Evolutionary conservation across 2,888 invertebrate species (phyloP), one percentile per base, ranked within the genome.

Genomic region (Lycia hirtaria): DNA sequence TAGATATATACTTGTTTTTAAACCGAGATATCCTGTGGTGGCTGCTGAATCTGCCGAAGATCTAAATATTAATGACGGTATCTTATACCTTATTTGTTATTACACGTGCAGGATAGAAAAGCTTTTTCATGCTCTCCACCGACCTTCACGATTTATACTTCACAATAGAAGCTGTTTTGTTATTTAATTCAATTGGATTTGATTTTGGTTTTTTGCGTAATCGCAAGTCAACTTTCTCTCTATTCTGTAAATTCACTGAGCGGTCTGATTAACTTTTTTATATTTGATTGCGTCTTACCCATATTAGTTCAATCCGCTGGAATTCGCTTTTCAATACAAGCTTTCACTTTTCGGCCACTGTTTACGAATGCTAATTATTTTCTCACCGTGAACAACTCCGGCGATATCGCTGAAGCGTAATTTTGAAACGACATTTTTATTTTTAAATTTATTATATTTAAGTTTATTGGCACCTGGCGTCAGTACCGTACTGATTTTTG

Each of bases 211-310:
- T 72, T 76, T 73, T 73, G 71, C 65, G 69, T 73, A 73, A 74
- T 72, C 63, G 70, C 71, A 70, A 71, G 68, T 70, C 71, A 71
- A 82, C 83, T 84, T 83, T 87, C 87, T 82, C 83, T 83, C 67
- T 73, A 78, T 84, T 85, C 78, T 78, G 76, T 75, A 74, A 80
- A 80, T 75, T 77, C 76, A 68, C 64, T 73, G 74, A 72, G 69
- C 69, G 77, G 72, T 80, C 76, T 79, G 75, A 81, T 81, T 81
- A 81, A 72, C 76, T 80, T 71, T 79, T 70, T 68, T 71, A 61
- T 58, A 38, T 60, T 64, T 57, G 48, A 57, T 64, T 62, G 54
- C 54, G 41, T 55, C 62, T 64, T 41, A 63, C 61, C 62, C 62
- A 62, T 62, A 59, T 66, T 64, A 66, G 64, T 60, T 56, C 54